Conservation (phyloP, 2,797 vertebrate genomes). For the Ctenopoma kingsleyae region DNA sequence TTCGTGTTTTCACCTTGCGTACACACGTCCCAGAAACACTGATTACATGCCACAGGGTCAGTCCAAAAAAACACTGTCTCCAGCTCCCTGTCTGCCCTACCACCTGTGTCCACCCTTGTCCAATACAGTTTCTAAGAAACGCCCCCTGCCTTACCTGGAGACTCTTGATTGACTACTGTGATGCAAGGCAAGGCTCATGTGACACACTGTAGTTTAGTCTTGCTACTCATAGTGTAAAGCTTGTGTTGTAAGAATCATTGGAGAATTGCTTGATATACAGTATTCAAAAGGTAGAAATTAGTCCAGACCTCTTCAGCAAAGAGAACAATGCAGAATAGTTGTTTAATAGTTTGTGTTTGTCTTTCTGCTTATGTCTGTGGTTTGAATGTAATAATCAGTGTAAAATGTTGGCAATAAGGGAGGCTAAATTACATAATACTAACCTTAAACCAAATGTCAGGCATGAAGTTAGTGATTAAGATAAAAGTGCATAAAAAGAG, state of each 20-base stretch:
- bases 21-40: conserved; percentile 48
- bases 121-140: conserved; percentile 30
- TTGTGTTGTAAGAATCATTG: neutral
- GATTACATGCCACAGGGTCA: conserved; percentile 41
- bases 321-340: neutral
- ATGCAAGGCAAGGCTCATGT: conserved; percentile 38
- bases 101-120: conserved; percentile 49
- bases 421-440: too few relatives aligned
- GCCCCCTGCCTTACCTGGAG: conserved; percentile 34
- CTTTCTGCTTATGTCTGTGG: too few relatives aligned
- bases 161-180: conserved; percentile 31
- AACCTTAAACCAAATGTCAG: neutral
- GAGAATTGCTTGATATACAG: neutral
- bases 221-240: neutral
- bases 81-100: conserved; percentile 61
- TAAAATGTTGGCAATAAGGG: too few relatives aligned
- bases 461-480: neutral
- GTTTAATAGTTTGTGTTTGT: too few relatives aligned
- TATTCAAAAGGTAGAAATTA: neutral
- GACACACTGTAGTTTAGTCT: neutral
- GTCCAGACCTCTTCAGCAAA: neutral
- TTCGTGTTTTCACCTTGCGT: conserved; percentile 41
- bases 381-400: too few relatives aligned
- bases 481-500: neutral
- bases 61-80: conserved; percentile 50